Evolutionary conservation across 2,113 vertebrate genomes (phyloP).

Genomic region (Oreamnos americanus): DNA sequence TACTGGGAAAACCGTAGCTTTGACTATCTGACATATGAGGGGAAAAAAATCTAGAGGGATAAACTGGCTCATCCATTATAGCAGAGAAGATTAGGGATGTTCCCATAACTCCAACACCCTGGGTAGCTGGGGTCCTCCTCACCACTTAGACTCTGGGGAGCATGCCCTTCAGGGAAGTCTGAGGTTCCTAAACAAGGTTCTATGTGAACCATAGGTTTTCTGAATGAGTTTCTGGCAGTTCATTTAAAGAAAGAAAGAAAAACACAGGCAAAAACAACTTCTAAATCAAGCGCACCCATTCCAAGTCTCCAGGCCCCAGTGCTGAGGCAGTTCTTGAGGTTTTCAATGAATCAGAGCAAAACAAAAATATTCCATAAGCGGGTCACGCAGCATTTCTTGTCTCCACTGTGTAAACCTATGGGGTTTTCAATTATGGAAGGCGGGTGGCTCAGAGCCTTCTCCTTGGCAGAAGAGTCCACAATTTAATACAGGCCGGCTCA

Average conservation of each 20-base stretch:
- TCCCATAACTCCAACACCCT: fast-evolving
- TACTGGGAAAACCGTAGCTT: neutral
- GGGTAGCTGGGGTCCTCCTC: fast-evolving
- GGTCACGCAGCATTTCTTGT: neutral
- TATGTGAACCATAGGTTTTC: neutral
- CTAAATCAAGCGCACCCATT: neutral
- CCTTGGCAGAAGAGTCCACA: neutral
- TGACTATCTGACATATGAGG: neutral
- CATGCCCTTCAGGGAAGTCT: neutral
- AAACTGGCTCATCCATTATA: fast-evolving
- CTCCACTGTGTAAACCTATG: neutral
- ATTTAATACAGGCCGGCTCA: neutral
- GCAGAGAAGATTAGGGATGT: neutral
- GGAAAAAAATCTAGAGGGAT: neutral
- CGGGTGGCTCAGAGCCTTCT: fast-evolving
- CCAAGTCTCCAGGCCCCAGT: neutral
- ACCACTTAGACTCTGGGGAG: neutral
- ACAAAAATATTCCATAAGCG: neutral
- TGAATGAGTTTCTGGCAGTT: neutral
- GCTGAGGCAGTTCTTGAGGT: neutral
- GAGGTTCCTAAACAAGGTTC: fast-evolving
- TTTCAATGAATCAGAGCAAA: constrained; percentile 1
- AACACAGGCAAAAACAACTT: neutral
- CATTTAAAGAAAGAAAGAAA: neutral
- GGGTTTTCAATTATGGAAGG: fast-evolving